Evolutionary conservation across 1,140 invertebrate species (phyloP).

Genomic region (Arctopsyche grandis): DNA sequence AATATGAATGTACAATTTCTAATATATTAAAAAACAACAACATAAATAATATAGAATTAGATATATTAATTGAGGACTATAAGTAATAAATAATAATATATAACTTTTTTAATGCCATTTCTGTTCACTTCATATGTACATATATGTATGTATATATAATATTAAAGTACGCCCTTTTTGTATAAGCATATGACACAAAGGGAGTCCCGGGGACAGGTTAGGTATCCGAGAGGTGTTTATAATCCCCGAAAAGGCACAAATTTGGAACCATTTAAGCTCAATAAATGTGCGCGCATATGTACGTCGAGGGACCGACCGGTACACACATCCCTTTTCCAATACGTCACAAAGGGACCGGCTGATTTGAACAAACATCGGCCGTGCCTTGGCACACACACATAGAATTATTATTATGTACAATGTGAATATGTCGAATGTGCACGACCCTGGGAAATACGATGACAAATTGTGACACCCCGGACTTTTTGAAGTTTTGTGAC

Average conservation of each 20-base stretch:
- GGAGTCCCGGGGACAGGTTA: conserved; percentile 32
- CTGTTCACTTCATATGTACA: no score
- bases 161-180: neutral
- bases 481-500: no score
- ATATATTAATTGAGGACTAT: no score
- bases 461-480: no score
- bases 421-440: neutral
- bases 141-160: no score
- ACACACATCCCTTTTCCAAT: conserved; percentile 37
- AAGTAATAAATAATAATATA: no score
- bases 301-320: neutral
- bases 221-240: conserved; percentile 45
- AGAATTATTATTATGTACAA: conserved; percentile 26
- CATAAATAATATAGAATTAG: no score
- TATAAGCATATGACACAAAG: conserved; percentile 1
- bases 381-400: conserved; percentile 26
- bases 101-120: no score
- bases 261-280: conserved; percentile 48
- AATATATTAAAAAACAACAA: no score
- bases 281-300: conserved; percentile 35
- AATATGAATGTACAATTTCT: no score
- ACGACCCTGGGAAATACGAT: no score
- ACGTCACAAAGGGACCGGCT: conserved; percentile 39
- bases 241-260: conserved; percentile 48
- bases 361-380: conserved; percentile 40